Evolutionary conservation across 1,140 invertebrate species (phyloP), one percentile per base, ranked within the genome.

Genomic region (Magallana ariakensis): DNA sequence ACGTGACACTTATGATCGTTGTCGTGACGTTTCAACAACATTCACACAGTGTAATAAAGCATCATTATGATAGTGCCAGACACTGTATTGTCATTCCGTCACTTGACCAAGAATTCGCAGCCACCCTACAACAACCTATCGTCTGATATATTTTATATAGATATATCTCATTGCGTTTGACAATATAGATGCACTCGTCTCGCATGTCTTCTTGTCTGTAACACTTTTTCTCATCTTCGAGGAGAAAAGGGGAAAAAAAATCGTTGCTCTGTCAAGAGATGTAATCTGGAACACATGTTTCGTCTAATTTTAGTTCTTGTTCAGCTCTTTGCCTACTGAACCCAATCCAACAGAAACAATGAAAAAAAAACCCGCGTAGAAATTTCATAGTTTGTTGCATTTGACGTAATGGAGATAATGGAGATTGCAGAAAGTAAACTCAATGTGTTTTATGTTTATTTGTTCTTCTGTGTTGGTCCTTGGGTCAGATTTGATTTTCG

Each of bases 201-300:
- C 2, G 22, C 7, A 26, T 75, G 22, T 33, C 66, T 75, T 62
- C 8, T 16, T 16, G 58, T 75, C 66, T 75, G 13, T 26, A 11
- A 75, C 33, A 26, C 8, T n/a, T 62, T 15, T 62, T 62, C 58
- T 16, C 15, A 62, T 62, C 58, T 62, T 46, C 3, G 33, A 26
- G 66, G 33, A 46, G 33, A 46, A 46, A 46, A 46, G 5, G 5
- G 33, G 33, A 46, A 46, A 46, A 33, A 26, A 26, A 75, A 33
- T 26, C 6, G 22, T 26, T 75, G 22, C 19, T 75, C 66, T 75
- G 66, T 75, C 66, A 75, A 33, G 22, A 75, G 66, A 75, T 75
- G 22, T 75, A 75, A 75, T 75, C 66, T 75, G 22, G 6, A 75
- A 75, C 66, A 75, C 26, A 26, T 75, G 66, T 75, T 75, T 26